Percentiles rank a stretch among this genome's conserved stretches.
Conservation (phyloP, 1,140 invertebrate genomes). For the Probaryconus sp. region DNA sequence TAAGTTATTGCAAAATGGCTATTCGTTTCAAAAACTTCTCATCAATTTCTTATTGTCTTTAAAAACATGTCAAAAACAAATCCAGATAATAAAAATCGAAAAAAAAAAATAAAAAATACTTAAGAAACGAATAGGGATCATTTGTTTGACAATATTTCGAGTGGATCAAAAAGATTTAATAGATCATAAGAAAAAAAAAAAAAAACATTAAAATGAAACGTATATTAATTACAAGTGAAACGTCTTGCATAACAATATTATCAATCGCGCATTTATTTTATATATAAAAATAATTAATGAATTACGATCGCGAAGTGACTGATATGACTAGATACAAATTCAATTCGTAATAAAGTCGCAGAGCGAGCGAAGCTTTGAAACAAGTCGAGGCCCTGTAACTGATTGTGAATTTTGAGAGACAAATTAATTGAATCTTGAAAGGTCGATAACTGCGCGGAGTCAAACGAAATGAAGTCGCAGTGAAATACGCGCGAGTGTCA, state of each 20-base stretch:
- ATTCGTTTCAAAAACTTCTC: too few species aligned
- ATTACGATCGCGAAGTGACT: constrained; percentile 22
- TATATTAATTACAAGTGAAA: constrained; percentile 1
- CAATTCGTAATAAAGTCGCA: constrained; percentile 43
- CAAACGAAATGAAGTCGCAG: constrained; percentile 57
- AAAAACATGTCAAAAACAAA: too few species aligned
- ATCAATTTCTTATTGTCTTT: too few species aligned
- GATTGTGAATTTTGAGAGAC: constrained; percentile 56
- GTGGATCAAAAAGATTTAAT: too few species aligned
- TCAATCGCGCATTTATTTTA: too few species aligned
- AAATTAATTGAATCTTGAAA: constrained; percentile 60
- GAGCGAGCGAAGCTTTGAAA: background rate
- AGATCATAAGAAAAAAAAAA: too few species aligned
- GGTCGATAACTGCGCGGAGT: constrained; percentile 43
- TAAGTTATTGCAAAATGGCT: too few species aligned
- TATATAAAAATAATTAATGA: constrained; percentile 30
- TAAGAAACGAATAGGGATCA: too few species aligned
- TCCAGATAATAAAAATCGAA: too few species aligned
- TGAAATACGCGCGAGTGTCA: constrained; percentile 57
- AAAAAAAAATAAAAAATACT: too few species aligned
- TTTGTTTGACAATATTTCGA: too few species aligned
- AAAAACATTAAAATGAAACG: too few species aligned
- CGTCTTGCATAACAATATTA: constrained; percentile 25
- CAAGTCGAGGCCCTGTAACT: constrained; percentile 36
- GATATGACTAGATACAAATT: constrained; percentile 33